Evolutionary conservation across 2,113 vertebrate genomes (phyloP).

Genomic region (Anguilla rostrata): DNA sequence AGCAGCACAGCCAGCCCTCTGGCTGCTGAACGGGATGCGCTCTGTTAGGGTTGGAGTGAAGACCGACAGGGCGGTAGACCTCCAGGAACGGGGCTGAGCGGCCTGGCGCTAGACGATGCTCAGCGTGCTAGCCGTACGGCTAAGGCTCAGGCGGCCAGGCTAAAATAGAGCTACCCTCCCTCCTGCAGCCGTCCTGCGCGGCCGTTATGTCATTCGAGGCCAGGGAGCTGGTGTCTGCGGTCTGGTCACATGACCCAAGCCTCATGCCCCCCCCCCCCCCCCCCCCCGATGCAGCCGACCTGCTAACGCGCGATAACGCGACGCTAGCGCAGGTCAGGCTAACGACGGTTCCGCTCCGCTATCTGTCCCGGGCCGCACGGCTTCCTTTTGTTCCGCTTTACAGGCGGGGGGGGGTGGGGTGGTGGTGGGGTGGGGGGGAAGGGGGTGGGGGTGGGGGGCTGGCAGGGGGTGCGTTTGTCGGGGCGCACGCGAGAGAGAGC

Average conservation of each 20-base stretch:
- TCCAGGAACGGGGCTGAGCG: no score
- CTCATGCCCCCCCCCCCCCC: background rate
- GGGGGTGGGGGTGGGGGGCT: no score
- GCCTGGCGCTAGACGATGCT: no score
- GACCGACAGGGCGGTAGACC: no score
- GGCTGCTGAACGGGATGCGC: no score
- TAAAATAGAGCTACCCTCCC: background rate
- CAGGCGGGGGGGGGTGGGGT: background rate
- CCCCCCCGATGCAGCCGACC: background rate
- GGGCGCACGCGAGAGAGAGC: slow-evolving; percentile 1
- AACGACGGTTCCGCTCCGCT: background rate
- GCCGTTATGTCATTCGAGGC: background rate
- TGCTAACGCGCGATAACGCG: background rate
- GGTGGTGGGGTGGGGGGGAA: background rate
- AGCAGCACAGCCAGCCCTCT: no score
- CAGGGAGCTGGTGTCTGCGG: background rate
- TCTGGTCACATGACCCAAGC: background rate
- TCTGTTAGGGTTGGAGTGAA: no score
- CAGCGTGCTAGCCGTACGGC: background rate
- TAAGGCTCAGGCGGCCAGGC: no score
- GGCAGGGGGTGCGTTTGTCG: slow-evolving; percentile 35
- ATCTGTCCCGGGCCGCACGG: background rate
- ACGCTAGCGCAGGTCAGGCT: background rate
- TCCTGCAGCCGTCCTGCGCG: no score
- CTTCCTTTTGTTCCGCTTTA: background rate